These are phyloP conservation scores for Thamnophis elegans DNA, from an alignment of 2,797 vertebrate species.

Conservation along the genomic window DNA sequence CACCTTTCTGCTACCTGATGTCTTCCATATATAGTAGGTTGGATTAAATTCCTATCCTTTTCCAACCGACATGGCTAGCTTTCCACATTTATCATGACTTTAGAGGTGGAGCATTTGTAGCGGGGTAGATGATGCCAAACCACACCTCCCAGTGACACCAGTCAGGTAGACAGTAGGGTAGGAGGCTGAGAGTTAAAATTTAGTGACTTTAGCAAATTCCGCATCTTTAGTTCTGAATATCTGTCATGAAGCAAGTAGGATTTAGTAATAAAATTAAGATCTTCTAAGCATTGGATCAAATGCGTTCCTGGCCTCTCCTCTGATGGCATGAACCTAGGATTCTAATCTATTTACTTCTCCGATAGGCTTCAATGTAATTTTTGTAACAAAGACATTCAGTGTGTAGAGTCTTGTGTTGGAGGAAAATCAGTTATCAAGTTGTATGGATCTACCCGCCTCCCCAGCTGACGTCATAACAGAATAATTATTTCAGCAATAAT, in stretches of 20 bases:
- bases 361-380: constrained; percentile 28
- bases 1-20: not conserved
- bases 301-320: not conserved
- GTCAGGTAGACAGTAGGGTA: not conserved
- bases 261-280: not conserved
- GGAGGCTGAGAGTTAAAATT: not conserved
- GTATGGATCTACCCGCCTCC: constrained; percentile 23
- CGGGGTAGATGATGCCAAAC: not conserved
- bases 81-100: not conserved
- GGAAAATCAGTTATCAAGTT: constrained; percentile 45
- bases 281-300: not conserved
- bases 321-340: not conserved
- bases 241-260: not conserved
- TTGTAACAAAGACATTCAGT: constrained; percentile 29
- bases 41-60: not conserved
- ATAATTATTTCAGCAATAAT: constrained; percentile 51
- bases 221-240: not conserved
- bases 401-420: constrained; percentile 28
- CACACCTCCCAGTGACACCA: not conserved
- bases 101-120: not conserved
- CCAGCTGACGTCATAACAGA: not conserved
- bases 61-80: not conserved
- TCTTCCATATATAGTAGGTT: not conserved
- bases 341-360: constrained; percentile 6
- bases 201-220: not conserved